Conservation (phyloP, 2,888 invertebrate species). For the Blastobasis adustella region DNA sequence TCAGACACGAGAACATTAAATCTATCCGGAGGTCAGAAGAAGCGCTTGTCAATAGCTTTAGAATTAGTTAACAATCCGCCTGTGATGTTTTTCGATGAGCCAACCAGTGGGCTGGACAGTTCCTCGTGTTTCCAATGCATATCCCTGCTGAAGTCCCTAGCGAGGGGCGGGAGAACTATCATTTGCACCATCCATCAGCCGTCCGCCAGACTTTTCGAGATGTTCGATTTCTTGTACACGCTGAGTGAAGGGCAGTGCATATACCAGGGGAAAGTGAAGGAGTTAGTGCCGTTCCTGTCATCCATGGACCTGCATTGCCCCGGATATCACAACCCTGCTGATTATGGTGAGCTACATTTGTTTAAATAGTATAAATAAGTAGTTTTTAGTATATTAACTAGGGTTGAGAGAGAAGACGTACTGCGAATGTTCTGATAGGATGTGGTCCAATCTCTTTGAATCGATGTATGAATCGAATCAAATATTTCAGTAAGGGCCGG, state of each 20-base stretch:
- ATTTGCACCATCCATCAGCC: constrained; percentile 98
- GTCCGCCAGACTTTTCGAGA: constrained; percentile 95
- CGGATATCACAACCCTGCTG: constrained; percentile 97
- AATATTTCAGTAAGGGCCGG: too few relatives aligned
- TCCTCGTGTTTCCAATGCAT: constrained; percentile 96
- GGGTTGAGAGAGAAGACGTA: too few relatives aligned
- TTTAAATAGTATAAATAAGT: too few relatives aligned
- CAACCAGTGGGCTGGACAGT: constrained; percentile 94
- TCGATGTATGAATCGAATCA: too few relatives aligned
- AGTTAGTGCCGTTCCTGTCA: constrained; percentile 90
- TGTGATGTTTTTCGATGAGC: constrained; percentile 98
- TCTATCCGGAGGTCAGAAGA: constrained; percentile 93
- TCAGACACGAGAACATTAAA: constrained; percentile 85
- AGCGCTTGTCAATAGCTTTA: constrained; percentile 91
- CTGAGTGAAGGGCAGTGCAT: constrained; percentile 95
- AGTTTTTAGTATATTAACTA: too few relatives aligned
- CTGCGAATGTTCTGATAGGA: too few relatives aligned
- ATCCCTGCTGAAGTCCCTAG: constrained; percentile 89
- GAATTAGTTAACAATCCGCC: constrained; percentile 97
- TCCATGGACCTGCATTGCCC: constrained; percentile 92
- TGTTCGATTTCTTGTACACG: constrained; percentile 95
- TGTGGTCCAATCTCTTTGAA: too few relatives aligned
- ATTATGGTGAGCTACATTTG: constrained; percentile 81
- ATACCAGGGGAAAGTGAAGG: constrained; percentile 89
- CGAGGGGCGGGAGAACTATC: constrained; percentile 91